Conservation (phyloP, 2,797 vertebrate species). For the Betta splendens region DNA sequence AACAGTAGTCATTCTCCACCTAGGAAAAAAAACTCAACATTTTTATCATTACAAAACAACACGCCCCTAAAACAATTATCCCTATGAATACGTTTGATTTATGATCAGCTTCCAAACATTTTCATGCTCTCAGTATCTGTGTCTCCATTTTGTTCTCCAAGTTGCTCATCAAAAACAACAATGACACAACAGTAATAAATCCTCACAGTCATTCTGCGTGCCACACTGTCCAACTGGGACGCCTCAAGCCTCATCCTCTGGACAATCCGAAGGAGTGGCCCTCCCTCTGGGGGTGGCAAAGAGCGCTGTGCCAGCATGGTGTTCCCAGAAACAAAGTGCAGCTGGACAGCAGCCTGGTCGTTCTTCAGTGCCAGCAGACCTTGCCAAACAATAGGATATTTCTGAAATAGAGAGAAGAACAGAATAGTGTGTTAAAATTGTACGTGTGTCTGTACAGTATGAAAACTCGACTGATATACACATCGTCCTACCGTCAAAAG, state of each 20-base stretch:
- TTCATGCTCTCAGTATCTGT: slow-evolving; percentile 3
- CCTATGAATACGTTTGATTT: background rate
- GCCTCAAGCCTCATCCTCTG: slow-evolving; percentile 98
- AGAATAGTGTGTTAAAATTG: slow-evolving; percentile 10
- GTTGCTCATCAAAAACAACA: background rate
- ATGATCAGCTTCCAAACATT: background rate
- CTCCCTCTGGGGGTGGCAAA: slow-evolving; percentile 92
- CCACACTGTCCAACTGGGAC: slow-evolving; percentile 94
- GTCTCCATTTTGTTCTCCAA: background rate
- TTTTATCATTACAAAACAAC: slow-evolving; percentile 13
- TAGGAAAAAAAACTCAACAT: slow-evolving; percentile 61
- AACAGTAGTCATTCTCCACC: slow-evolving; percentile 98
- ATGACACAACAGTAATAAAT: background rate
- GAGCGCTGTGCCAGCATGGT: slow-evolving; percentile 94
- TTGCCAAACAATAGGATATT: slow-evolving; percentile 99
- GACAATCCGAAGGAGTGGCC: slow-evolving; percentile 92
- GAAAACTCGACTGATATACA: background rate
- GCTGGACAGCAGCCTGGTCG: slow-evolving; percentile 95
- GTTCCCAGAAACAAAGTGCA: slow-evolving; percentile 98
- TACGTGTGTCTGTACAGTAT: slow-evolving; percentile 1
- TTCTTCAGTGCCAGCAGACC: slow-evolving; percentile 97
- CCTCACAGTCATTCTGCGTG: slow-evolving; percentile 96
- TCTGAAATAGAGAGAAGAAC: slow-evolving; percentile 80
- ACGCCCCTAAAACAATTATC: background rate
- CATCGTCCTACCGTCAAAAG: slow-evolving; percentile 87